These are phyloP conservation scores for Scaptomyza pallida DNA, from an alignment of 1,140 invertebrate species.

Conservation along the genomic window DNA sequence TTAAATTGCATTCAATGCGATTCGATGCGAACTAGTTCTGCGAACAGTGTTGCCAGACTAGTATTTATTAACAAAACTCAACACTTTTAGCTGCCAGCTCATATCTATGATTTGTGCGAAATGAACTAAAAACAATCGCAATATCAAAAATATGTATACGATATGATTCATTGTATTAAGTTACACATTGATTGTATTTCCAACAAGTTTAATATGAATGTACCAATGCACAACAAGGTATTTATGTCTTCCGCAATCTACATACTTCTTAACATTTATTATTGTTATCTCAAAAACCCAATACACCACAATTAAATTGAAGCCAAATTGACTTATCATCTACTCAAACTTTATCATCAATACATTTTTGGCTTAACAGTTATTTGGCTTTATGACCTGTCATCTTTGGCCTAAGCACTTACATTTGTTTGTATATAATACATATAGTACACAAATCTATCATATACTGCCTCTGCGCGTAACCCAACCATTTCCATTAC, in stretches of 20 bases:
- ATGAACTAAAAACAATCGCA: neutral
- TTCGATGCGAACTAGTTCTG: too few relatives aligned
- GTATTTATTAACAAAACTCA: neutral
- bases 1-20: too few relatives aligned
- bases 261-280: neutral
- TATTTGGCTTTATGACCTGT: constrained; percentile 4
- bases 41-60: neutral
- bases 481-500: too few relatives aligned
- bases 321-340: constrained; percentile 1
- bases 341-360: neutral
- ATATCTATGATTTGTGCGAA: neutral
- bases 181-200: neutral
- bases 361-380: neutral
- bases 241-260: constrained; percentile 2
- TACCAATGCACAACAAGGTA: neutral
- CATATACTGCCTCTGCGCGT: too few relatives aligned
- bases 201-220: too few relatives aligned
- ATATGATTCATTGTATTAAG: neutral
- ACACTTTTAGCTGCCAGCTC: neutral
- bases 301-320: constrained; percentile 6
- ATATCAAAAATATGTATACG: neutral
- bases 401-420: neutral
- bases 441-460: too few relatives aligned
- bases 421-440: too few relatives aligned
- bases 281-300: neutral